Base-by-base conservation (phyloP, 2,888 invertebrate genomes). In the Tuberolachnus salignus region DNA sequence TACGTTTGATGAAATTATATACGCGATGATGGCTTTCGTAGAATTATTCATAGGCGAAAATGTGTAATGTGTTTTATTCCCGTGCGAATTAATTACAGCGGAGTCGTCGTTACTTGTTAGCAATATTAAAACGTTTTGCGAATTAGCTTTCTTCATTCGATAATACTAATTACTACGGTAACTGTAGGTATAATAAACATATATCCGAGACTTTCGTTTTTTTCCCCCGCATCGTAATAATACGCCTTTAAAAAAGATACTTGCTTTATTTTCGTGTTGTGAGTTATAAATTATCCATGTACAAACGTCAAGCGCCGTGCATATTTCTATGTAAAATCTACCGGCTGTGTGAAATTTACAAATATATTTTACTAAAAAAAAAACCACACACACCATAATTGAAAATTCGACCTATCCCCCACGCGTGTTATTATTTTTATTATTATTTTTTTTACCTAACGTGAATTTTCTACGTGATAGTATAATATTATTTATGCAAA, bases 121-220 rank as follows among this genome's bases (percentile, higher is more conserved):
- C 49, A 72, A 72, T 72, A 72, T 49, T 49, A 61, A 72, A 63
- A 53, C 42, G 34, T 63, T 63, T 63, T 63, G 51, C 9, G 11
- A 73, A 73, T 63, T 73, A 73, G 63, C 63, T 63, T 73, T 73
- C 73, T 73, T 73, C 73, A 73, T 73, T 51, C 51, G 51, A 51
- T 42, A 73, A 53, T 63, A 16, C 34, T 51, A 63, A n/a, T n/a
- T n/a, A n/a, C n/a, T n/a, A n/a, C n/a, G n/a, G n/a, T n/a, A n/a
- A n/a, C n/a, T n/a, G n/a, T n/a, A n/a, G n/a, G n/a, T n/a, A n/a
- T n/a, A n/a, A 70, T 73, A 34, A 6, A 6, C 34, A 34, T 34
- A 34, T 34, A 34, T 63, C 63, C 51, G 16, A 51, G 51, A 73
- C 73, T 73, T 73, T 73, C 63, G 21, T 42, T 51, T 73, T 73